A percentile compares a stretch with the other conserved stretches of the same genome.
phyloP scores from a whole-genome alignment of 2,113 vertebrate species.

The Poeciliopsis occidentalis region DNA sequence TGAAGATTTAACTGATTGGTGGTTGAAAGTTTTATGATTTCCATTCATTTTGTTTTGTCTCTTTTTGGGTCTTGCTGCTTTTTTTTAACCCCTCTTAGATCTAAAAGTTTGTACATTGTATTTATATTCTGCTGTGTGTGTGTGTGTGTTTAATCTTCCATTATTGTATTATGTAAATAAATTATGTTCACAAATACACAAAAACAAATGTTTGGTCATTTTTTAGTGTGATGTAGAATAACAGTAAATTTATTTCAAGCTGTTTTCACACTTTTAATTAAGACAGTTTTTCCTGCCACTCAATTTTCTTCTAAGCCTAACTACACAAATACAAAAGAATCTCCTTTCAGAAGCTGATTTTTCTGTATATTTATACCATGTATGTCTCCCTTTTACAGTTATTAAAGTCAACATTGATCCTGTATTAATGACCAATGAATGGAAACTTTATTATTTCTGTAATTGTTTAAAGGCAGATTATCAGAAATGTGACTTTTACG shows the following conservation, averaged over 20 bases:
- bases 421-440: too few species aligned
- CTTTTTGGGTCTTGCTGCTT: conserved; percentile 45
- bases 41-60: background rate
- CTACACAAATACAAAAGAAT: background rate
- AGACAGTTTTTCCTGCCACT: background rate
- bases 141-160: conserved; percentile 85
- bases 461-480: too few species aligned
- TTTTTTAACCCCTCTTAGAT: conserved; percentile 80
- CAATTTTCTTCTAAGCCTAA: background rate
- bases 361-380: background rate
- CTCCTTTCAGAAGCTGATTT: background rate
- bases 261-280: background rate
- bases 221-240: background rate
- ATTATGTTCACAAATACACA: conserved; percentile 87
- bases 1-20: conserved; percentile 13
- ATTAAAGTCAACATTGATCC: too few species aligned
- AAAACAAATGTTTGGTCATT: background rate
- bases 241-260: background rate
- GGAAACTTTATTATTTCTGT: too few species aligned
- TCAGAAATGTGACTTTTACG: too few species aligned
- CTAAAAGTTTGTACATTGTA: conserved; percentile 93
- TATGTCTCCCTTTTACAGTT: background rate
- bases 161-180: conserved; percentile 98
- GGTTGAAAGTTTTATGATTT: conserved; percentile 45
- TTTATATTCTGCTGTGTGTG: conserved; percentile 91